A percentile compares a stretch with the other conserved stretches of the same genome.
Evolutionary conservation across 2,113 vertebrate species (phyloP).

Genomic region (Otus sunia): DNA sequence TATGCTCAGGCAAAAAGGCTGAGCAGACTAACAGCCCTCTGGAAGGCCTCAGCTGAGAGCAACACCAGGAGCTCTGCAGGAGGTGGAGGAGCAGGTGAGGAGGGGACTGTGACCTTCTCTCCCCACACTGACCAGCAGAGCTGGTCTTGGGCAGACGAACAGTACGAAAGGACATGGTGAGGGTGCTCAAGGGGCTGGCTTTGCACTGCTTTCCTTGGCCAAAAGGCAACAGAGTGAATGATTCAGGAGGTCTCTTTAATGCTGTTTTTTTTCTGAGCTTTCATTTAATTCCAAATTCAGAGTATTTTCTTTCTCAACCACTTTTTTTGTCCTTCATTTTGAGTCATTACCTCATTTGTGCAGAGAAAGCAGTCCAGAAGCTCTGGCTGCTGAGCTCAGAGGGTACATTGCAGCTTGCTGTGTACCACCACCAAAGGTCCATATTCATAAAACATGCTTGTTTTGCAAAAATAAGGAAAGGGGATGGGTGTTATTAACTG

Average conservation of each 20-base stretch:
- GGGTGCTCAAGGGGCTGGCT: not conserved
- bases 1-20: not conserved
- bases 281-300: not conserved
- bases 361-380: not conserved
- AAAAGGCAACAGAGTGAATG: not conserved
- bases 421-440: fast-evolving
- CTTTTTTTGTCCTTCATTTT: not conserved
- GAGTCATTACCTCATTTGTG: not conserved
- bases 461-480: not conserved
- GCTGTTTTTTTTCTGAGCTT: not conserved
- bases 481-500: not conserved
- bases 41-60: not conserved
- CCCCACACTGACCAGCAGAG: not conserved
- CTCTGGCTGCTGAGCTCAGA: not conserved
- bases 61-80: not conserved
- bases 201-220: not conserved
- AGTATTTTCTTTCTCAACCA: not conserved
- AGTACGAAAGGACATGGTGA: not conserved
- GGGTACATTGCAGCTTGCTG: not conserved
- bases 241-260: not conserved
- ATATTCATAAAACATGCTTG: not conserved
- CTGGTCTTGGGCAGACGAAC: not conserved
- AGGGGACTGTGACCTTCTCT: not conserved
- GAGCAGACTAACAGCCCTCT: not conserved
- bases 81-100: not conserved